phyloP scores from a whole-genome alignment of 2,888 invertebrate genomes.

The Lomographa bimaculata region DNA sequence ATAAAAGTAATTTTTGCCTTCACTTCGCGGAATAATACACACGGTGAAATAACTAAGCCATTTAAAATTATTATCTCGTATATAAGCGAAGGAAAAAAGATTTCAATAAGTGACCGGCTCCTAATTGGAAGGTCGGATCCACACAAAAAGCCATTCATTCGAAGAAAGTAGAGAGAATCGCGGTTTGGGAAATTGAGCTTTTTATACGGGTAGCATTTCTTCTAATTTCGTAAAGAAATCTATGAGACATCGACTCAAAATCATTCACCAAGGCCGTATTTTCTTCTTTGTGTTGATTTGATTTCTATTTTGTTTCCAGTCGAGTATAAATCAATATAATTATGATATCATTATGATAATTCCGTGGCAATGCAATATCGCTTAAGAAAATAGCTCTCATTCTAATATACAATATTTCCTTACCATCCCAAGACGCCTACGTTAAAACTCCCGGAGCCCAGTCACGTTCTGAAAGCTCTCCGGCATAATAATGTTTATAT shows the following conservation, averaged over 20 bases:
- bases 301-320: no score
- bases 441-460: conserved; percentile 6
- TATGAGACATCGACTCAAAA: neutral
- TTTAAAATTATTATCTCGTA: conserved; percentile 32
- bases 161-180: conserved; percentile 42
- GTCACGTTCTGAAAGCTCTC: conserved; percentile 22
- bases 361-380: no score
- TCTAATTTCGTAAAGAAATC: conserved; percentile 9
- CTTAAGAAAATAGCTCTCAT: no score
- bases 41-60: conserved; percentile 13
- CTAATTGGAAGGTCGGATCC: conserved; percentile 59
- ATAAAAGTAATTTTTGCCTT: conserved; percentile 8
- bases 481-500: conserved; percentile 18
- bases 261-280: no score
- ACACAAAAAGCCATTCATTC: conserved; percentile 52
- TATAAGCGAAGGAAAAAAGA: conserved; percentile 41
- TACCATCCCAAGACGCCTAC: conserved; percentile 2
- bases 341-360: no score
- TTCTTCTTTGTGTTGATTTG: no score
- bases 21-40: conserved; percentile 11
- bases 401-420: conserved; percentile 2
- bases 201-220: conserved; percentile 19
- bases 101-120: conserved; percentile 6
- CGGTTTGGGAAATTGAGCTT: conserved; percentile 39
- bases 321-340: no score